A percentile compares a stretch with the other conserved stretches of the same genome.
phyloP scores from a whole-genome alignment of 2,888 invertebrate genomes.

The Neocrepidodera transversa region DNA sequence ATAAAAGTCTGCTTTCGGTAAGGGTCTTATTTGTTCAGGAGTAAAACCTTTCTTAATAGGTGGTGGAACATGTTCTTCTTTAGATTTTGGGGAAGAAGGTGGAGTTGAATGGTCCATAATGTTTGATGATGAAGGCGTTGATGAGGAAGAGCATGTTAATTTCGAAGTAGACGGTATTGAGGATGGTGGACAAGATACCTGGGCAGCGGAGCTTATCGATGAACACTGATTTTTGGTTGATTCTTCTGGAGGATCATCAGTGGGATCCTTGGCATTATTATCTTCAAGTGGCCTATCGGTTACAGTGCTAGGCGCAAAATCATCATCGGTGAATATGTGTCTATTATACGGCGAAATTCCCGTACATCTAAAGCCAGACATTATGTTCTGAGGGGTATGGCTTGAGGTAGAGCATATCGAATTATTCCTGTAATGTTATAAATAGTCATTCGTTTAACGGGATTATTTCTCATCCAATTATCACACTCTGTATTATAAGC shows the following conservation, averaged over 20 bases:
- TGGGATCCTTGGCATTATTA: slow-evolving; percentile 4
- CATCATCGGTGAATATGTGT: slow-evolving; percentile 22
- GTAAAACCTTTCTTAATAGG: slow-evolving; percentile 2
- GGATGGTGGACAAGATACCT: too few relatives aligned
- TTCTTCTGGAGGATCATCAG: slow-evolving; percentile 6
- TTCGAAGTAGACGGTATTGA: too few relatives aligned
- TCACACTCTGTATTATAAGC: too few relatives aligned
- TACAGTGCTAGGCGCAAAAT: too few relatives aligned
- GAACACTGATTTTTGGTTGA: neutral
- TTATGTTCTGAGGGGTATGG: too few relatives aligned
- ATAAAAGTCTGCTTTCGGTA: neutral
- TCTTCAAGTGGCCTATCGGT: slow-evolving; percentile 20
- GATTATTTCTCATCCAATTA: too few relatives aligned
- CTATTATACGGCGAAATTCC: neutral
- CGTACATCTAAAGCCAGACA: neutral
- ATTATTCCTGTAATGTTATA: neutral
- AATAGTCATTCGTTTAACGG: too few relatives aligned
- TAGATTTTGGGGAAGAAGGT: too few relatives aligned
- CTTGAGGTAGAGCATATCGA: too few relatives aligned
- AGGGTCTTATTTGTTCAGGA: slow-evolving; percentile 4
- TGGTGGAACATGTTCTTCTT: too few relatives aligned
- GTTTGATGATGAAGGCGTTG: neutral
- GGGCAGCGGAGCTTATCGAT: too few relatives aligned
- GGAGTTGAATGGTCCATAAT: too few relatives aligned
- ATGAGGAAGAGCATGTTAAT: neutral